Evolutionary conservation across 2,888 invertebrate species (phyloP), one percentile per base, ranked within the genome.

Genomic region (Aphodius granarius): DNA sequence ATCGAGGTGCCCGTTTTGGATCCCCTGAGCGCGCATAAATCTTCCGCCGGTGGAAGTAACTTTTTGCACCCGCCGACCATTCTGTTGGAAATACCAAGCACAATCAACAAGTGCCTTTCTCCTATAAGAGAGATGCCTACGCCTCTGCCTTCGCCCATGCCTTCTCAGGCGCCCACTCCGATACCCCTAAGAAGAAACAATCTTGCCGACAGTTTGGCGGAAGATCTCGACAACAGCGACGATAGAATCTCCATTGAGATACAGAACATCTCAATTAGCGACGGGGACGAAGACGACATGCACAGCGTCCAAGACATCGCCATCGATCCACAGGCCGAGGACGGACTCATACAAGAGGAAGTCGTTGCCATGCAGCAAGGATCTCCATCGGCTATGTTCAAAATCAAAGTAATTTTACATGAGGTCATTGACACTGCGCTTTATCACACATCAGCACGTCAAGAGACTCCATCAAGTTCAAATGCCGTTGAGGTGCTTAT

Each of bases 111-210:
- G 87, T 94, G 94, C 88, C 90, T 95, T 79, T 94, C 94, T 72
- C 94, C 94, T 0, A 95, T 95, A 79, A 89, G 93, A 79, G 94
- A 94, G 86, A 89, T 94, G 80, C 94, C 94, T 2, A 94, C 94
- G 0, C 94, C 94, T 19, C 87, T 93, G 22, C 94, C 94, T 16
- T 94, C 94, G 3, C 93, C 93, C 4, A 89, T 92, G 73, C 93
- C 93, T 15, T 92, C 92, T 15, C 93, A 93, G 3, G 89, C 92
- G 16, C 89, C 93, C 15, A 93, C 93, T 0, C 94, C 94, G 0
- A 88, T 93, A 18, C 89, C 91, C 89, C 86, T 88, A 19, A 84
- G 90, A 78, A 84, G 86, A 71, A 83, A 82, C 66, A 5, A 65
- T 9, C 19, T 21, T 19, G 13, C 68, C 5, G 68, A 68, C 16